Evolutionary conservation across 2,113 vertebrate genomes (phyloP).

Genomic region (Anas platyrhynchos): DNA sequence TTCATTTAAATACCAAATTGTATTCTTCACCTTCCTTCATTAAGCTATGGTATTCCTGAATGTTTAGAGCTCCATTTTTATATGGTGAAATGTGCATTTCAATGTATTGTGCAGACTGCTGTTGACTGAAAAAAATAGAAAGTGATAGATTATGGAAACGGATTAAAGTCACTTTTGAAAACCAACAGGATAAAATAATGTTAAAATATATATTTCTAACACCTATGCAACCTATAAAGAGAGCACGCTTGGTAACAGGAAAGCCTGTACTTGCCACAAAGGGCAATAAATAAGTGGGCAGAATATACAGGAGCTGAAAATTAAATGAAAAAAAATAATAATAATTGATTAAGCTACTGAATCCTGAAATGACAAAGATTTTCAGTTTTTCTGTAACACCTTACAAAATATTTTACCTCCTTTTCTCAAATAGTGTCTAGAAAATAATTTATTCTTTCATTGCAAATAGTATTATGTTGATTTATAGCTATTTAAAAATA

Average conservation of each 20-base stretch:
- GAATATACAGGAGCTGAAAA: neutral
- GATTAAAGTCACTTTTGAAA: slow-evolving; percentile 35
- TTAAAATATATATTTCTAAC: slow-evolving; percentile 12
- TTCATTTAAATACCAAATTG: slow-evolving; percentile 71
- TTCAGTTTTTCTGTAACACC: neutral
- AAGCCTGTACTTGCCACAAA: slow-evolving; percentile 12
- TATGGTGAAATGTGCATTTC: slow-evolving; percentile 4
- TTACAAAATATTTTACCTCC: neutral
- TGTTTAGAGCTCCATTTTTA: neutral
- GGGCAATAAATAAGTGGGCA: slow-evolving; percentile 16
- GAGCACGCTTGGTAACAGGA: neutral
- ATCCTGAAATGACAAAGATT: neutral
- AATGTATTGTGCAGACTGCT: neutral
- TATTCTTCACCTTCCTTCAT: slow-evolving; percentile 46
- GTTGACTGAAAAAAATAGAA: neutral
- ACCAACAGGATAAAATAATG: slow-evolving; percentile 30
- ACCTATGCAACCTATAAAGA: neutral
- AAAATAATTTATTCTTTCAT: neutral
- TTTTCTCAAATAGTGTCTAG: neutral
- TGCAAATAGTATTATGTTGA: neutral
- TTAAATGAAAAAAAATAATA: neutral
- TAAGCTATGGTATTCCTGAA: slow-evolving; percentile 2
- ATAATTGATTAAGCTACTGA: slow-evolving; percentile 28
- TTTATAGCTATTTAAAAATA: neutral
- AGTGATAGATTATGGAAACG: neutral